A percentile compares a stretch with the other conserved stretches of the same genome.
phyloP scores from a whole-genome alignment of 1,140 invertebrate genomes.

The Homalodisca vitripennis region DNA sequence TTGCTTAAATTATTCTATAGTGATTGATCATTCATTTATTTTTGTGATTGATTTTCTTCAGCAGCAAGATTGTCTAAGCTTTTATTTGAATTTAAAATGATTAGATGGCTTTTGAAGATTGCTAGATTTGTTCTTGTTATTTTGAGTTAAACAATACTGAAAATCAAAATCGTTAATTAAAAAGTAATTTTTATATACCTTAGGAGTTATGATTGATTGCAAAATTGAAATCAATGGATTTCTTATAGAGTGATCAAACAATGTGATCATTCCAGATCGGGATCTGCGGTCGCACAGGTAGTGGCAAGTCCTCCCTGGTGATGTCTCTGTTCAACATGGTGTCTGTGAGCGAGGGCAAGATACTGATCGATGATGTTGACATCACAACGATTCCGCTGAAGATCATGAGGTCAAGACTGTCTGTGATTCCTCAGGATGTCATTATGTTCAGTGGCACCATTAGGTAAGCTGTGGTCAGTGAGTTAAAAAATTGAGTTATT shows the following conservation, averaged over 20 bases:
- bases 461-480: constrained; percentile 44
- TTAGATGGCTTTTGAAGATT: too few relatives aligned
- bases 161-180: background rate
- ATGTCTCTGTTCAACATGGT: constrained; percentile 68
- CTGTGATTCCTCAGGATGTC: constrained; percentile 63
- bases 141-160: constrained; percentile 5
- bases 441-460: constrained; percentile 60
- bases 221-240: background rate
- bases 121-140: too few relatives aligned
- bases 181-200: constrained; percentile 14
- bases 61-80: too few relatives aligned
- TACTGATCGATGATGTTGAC: constrained; percentile 68
- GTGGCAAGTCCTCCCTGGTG: constrained; percentile 75
- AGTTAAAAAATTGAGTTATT: too few relatives aligned
- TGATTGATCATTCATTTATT: too few relatives aligned
- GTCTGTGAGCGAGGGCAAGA: constrained; percentile 59
- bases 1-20: too few relatives aligned
- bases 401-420: constrained; percentile 60
- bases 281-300: constrained; percentile 76
- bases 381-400: constrained; percentile 64
- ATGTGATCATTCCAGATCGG: constrained; percentile 60
- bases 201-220: constrained; percentile 1
- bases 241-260: too few relatives aligned
- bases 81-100: too few relatives aligned
- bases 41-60: too few relatives aligned